A percentile compares a stretch with the other conserved stretches of the same genome.
phyloP scores from a whole-genome alignment of 1,140 invertebrate species.

The Drosophila willistoni region DNA sequence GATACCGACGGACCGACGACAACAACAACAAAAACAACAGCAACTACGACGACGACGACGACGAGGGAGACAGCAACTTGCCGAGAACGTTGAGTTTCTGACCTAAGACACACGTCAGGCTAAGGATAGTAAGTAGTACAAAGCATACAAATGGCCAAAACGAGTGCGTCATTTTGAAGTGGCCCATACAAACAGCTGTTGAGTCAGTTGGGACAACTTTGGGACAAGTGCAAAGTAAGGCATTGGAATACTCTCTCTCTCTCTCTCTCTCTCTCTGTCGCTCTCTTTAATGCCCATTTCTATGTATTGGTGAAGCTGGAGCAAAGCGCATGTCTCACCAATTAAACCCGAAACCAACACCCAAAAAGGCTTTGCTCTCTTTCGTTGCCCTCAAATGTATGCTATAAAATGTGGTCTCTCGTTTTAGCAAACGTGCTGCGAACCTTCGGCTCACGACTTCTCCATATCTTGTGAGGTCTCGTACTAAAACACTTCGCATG shows the following conservation, averaged over 20 bases:
- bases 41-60: conserved; percentile 15
- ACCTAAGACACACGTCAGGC: conserved; percentile 73
- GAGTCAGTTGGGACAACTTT: conserved; percentile 43
- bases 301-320: conserved; percentile 48
- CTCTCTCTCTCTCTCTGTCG: conserved; percentile 5
- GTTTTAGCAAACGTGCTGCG: conserved; percentile 10
- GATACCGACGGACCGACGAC: not conserved
- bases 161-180: conserved; percentile 46
- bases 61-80: conserved; percentile 15
- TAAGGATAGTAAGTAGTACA: conserved; percentile 49
- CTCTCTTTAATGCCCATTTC: conserved; percentile 14
- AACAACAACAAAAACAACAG: not conserved
- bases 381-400: conserved; percentile 39
- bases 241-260: conserved; percentile 40
- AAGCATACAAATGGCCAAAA: conserved; percentile 13
- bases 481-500: conserved; percentile 64
- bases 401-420: conserved; percentile 46
- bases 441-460: not conserved
- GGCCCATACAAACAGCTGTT: conserved; percentile 50
- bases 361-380: conserved; percentile 30
- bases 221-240: conserved; percentile 43
- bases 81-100: conserved; percentile 58
- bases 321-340: conserved; percentile 42
- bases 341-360: conserved; percentile 47
- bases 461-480: conserved; percentile 28